Conservation (phyloP, 2,113 vertebrate species). For the Eudyptes chrysolophus region DNA sequence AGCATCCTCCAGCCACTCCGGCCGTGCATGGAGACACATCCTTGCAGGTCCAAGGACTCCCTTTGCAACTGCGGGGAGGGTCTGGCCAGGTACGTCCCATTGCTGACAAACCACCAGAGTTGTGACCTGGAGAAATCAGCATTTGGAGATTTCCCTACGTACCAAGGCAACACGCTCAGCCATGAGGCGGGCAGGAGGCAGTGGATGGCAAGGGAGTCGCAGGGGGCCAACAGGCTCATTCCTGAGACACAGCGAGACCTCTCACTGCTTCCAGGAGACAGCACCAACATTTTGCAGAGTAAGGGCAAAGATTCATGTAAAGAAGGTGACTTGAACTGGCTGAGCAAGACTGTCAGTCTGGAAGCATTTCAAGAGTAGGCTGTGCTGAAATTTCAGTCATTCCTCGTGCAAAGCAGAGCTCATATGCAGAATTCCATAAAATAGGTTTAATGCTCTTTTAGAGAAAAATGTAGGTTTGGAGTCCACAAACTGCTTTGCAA, state of each 20-base stretch:
- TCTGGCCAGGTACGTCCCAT: neutral
- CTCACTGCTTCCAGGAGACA: neutral
- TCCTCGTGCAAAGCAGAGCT: neutral
- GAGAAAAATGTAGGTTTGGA: neutral
- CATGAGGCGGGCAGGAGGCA: neutral
- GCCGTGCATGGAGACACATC: neutral
- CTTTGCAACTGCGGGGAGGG: neutral
- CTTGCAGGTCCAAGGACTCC: neutral
- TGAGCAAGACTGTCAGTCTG: too few relatives aligned
- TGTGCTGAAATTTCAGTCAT: neutral
- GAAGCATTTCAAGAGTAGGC: neutral
- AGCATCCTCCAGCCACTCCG: neutral
- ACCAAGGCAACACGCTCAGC: neutral
- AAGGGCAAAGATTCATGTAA: neutral
- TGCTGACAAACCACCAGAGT: neutral
- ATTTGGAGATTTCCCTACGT: neutral
- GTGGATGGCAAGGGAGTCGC: rapidly evolving
- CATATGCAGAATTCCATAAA: neutral
- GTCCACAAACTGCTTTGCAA: neutral
- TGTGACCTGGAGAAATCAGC: neutral
- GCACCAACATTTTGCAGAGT: neutral
- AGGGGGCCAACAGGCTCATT: neutral
- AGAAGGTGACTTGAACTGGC: neutral
- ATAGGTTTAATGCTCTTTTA: neutral
- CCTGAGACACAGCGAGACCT: neutral